Evolutionary conservation across 1,140 invertebrate species (phyloP).

Genomic region (Anthonomus grandis): DNA sequence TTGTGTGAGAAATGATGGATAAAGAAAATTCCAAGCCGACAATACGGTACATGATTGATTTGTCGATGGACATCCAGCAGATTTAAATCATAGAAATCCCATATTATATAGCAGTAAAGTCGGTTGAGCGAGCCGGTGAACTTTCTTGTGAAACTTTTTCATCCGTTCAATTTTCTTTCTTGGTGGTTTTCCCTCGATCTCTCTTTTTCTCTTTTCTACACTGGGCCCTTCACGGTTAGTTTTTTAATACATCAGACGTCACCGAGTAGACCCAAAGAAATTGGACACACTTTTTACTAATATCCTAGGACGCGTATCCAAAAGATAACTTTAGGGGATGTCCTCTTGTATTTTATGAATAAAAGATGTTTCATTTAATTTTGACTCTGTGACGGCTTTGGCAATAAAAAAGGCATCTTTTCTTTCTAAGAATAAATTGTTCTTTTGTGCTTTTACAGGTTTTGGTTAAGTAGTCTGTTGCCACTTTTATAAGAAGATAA

Average conservation of each 20-base stretch:
- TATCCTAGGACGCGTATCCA: constrained; percentile 34
- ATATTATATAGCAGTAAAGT: constrained; percentile 38
- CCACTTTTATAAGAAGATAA: constrained; percentile 1
- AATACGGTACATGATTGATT: constrained; percentile 44
- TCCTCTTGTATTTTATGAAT: constrained; percentile 35
- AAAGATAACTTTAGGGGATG: constrained; percentile 25
- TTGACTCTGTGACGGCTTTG: constrained; percentile 27
- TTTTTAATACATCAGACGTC: constrained; percentile 44
- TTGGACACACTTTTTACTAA: constrained; percentile 39
- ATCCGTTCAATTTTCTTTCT: constrained; percentile 41
- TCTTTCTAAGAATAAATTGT: constrained; percentile 23
- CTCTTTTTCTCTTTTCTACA: constrained; percentile 23
- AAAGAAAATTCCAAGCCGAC: constrained; percentile 22
- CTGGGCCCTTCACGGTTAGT: constrained; percentile 37
- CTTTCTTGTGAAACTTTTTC: constrained; percentile 39
- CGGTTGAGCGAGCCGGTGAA: constrained; percentile 27
- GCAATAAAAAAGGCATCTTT: constrained; percentile 21
- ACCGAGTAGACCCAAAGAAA: constrained; percentile 38
- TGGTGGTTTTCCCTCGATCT: constrained; percentile 29
- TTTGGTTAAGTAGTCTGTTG: constrained; percentile 21
- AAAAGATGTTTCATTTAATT: constrained; percentile 41
- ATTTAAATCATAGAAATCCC: constrained; percentile 42
- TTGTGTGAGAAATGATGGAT: constrained; percentile 27
- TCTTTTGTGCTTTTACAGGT: constrained; percentile 12
- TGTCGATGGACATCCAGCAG: constrained; percentile 42